Evolutionary conservation across 2,797 vertebrate genomes (phyloP).

Genomic region (Syngnathus rostellatus): DNA sequence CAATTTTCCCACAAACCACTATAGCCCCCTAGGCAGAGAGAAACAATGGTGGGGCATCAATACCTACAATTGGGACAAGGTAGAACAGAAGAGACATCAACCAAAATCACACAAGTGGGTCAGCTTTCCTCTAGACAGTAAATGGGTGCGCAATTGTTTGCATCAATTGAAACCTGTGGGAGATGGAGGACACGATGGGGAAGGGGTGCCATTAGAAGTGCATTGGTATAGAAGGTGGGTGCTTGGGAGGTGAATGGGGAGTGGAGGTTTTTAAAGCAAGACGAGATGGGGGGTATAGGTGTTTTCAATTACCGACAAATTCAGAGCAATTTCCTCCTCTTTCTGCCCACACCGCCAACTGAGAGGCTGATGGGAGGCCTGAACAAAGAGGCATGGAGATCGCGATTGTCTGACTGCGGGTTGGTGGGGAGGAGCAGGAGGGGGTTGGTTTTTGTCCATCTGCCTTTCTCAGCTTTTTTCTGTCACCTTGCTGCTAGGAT

Average conservation of each 20-base stretch:
- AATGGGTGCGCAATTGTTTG: slow-evolving; percentile 63
- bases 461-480: slow-evolving; percentile 55
- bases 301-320: slow-evolving; percentile 74
- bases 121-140: slow-evolving; percentile 59
- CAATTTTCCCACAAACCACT: slow-evolving; percentile 69
- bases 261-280: slow-evolving; percentile 48
- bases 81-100: slow-evolving; percentile 47
- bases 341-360: slow-evolving; percentile 62
- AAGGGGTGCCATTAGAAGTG: slow-evolving; percentile 56
- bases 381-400: slow-evolving; percentile 60
- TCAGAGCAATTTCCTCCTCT: slow-evolving; percentile 70
- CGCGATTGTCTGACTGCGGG: slow-evolving; percentile 55
- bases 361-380: slow-evolving; percentile 67
- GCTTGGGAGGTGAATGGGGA: slow-evolving; percentile 35
- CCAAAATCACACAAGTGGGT: slow-evolving; percentile 50
- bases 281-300: slow-evolving; percentile 55
- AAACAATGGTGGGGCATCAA: slow-evolving; percentile 70
- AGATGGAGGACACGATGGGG: slow-evolving; percentile 48
- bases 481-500: slow-evolving; percentile 59
- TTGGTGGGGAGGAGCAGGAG: slow-evolving; percentile 45
- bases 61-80: slow-evolving; percentile 68
- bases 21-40: slow-evolving; percentile 58
- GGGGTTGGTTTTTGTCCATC: slow-evolving; percentile 43
- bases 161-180: slow-evolving; percentile 69
- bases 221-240: slow-evolving; percentile 46